Evolutionary conservation across 2,113 vertebrate species (phyloP).

Genomic region (Stegostoma tigrinum): DNA sequence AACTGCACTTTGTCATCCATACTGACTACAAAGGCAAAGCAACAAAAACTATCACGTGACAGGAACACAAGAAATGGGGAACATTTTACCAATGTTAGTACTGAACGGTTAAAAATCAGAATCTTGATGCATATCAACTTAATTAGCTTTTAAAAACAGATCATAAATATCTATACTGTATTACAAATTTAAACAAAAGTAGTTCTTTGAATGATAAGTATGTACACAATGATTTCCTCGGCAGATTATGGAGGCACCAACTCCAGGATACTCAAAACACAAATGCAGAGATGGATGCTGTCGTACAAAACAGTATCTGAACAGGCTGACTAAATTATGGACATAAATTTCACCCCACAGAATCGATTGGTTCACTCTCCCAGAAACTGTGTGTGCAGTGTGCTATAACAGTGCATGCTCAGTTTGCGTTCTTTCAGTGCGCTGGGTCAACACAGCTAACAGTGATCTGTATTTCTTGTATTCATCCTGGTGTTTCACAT

Average conservation of each 20-base stretch:
- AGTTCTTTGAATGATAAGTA: neutral
- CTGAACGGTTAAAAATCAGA: neutral
- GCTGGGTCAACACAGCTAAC: no score
- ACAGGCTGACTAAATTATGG: no score
- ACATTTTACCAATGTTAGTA: neutral
- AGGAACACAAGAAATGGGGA: neutral
- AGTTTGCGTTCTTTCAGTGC: no score
- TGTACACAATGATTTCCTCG: neutral
- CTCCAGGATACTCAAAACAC: neutral
- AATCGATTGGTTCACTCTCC: no score
- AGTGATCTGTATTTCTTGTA: no score
- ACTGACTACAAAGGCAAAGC: neutral
- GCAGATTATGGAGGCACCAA: neutral
- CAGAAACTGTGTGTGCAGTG: no score
- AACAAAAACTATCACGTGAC: neutral
- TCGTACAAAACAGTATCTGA: no score
- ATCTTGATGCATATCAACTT: neutral
- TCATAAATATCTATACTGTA: neutral
- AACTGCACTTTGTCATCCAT: neutral
- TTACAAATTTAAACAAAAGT: neutral
- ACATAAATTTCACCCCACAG: no score
- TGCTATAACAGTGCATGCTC: no score
- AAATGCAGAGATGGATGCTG: neutral
- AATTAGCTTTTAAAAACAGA: neutral
- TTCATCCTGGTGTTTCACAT: no score